Evolutionary conservation across 2,113 vertebrate genomes (phyloP), one percentile per base, ranked within the genome.

Genomic region (Xiphorhynchus elegans): DNA sequence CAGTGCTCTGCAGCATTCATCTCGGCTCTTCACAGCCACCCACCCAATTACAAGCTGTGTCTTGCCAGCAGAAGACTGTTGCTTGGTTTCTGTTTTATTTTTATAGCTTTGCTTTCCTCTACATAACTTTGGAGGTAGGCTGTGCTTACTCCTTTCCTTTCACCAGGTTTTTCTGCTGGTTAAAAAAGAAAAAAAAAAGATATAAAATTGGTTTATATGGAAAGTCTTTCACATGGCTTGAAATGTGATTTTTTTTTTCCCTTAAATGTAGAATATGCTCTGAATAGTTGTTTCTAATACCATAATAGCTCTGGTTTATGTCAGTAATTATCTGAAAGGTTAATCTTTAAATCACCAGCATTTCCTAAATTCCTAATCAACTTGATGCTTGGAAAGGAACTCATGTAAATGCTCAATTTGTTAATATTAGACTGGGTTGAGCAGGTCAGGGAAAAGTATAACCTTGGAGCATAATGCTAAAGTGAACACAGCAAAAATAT

Each of bases 61-160:
- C 96, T 93, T 93, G 96, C 94, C 94, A 96, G 90, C 88, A 94
- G 84, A 97, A 96, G 95, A 84, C 91, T 94, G 95, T 91, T 96
- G 89, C 93, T 94, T 95, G 94, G 95, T 97, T 98, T 95, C 95
- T 90, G 96, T 96, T 95, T 95, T 96, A 95, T 97, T 94, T 95
- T 89, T 96, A 76, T 94, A 95, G 90, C 86, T 69, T 94, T 95
- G 74, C 94, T 97, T 97, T 91, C 83, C 96, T 95, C 94, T 62
- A 85, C 84, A 77, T 75, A 95, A 95, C 95, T 95, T 96, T 28
- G 75, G 53, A 97, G 91, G 81, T 95, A 90, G 92, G 85, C 84
- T 93, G 92, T 10, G 47, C 95, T 93, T 87, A 96, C 79, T 86
- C 91, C 89, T 86, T 84, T 52, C 77, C 53, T 90, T 93, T 81